Percentiles rank a stretch among this genome's conserved stretches.
These are phyloP conservation scores for Rhineura floridana DNA, from an alignment of 2,113 vertebrate species.

Conservation along the genomic window DNA sequence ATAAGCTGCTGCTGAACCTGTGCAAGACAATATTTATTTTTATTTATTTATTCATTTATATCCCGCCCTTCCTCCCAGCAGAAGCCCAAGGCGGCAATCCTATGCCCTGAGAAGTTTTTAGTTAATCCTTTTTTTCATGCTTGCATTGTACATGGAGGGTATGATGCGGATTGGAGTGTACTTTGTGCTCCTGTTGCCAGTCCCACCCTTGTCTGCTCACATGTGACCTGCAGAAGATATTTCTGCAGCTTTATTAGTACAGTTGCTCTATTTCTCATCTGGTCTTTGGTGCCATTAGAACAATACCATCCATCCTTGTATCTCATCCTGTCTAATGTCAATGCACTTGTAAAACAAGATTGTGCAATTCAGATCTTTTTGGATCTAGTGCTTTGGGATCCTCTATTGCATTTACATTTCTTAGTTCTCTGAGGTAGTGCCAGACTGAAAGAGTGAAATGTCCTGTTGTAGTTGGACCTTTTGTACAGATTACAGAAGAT, in stretches of 20 bases:
- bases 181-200: not conserved
- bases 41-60: no score
- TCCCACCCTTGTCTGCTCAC: not conserved
- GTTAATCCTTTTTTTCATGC: not conserved
- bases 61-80: no score
- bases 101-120: not conserved
- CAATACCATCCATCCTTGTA: not conserved
- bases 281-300: not conserved
- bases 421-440: not conserved
- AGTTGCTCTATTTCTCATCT: not conserved
- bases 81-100: not conserved
- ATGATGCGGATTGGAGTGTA: not conserved
- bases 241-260: not conserved
- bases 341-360: not conserved
- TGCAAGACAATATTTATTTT: not conserved
- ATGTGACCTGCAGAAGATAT: not conserved
- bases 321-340: not conserved
- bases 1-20: not conserved
- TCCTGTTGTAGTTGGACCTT: not conserved
- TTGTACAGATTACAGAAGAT: not conserved
- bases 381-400: not conserved
- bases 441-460: not conserved
- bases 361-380: not conserved
- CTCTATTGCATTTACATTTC: not conserved
- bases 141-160: not conserved